Base-by-base conservation (phyloP, 2,888 invertebrate genomes). In the Pantelozetes paolii region DNA sequence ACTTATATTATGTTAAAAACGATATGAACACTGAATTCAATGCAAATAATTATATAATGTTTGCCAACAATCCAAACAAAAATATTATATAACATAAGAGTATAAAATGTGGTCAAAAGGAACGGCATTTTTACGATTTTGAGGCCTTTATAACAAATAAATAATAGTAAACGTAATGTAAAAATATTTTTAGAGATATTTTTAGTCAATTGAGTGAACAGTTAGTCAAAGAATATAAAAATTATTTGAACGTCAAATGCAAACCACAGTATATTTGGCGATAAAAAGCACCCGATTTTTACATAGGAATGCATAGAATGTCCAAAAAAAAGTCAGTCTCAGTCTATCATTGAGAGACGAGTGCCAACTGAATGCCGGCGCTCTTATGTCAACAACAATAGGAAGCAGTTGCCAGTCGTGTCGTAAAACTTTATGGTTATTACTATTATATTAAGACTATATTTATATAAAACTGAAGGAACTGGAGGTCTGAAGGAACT, bases 391-490 rank as follows among this genome's bases (percentile, higher is more conserved):
- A 45, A 45, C 45, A 45, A 45, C 45, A 45, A 45, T 11, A n/a
- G 45, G 45, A 45, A 45, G 45, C 45, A 6, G 45, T 45, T 45
- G 6, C 15, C 62, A 54, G 54, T 62, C 62, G 18, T 62, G 32
- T 62, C 62, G 26, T 62, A 62, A 62, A 62, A 62, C 30, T 62
- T 62, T 62, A 62, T 62, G 62, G 32, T 57, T 62, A 62, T 62
- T 28, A n/a, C 32, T 62, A 62, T 62, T 62, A 62, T 62, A 62
- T 62, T 62, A 30, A 15, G 62, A n/a, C 32, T 62, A 62, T 62
- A 28, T 30, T 30, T 30, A 62, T 62, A 62, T 54, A 2, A 18
- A 54, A 54, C 2, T n/a, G 11, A 9, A 5, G 3, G 23, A 18
- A 13, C 15, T 3, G n/a, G 15, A 18, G 2, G 13, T 11, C 5